Conservation (phyloP, 30 jellyfish, hydroid and myxozoan species). For the Aurelia coerulea region DNA sequence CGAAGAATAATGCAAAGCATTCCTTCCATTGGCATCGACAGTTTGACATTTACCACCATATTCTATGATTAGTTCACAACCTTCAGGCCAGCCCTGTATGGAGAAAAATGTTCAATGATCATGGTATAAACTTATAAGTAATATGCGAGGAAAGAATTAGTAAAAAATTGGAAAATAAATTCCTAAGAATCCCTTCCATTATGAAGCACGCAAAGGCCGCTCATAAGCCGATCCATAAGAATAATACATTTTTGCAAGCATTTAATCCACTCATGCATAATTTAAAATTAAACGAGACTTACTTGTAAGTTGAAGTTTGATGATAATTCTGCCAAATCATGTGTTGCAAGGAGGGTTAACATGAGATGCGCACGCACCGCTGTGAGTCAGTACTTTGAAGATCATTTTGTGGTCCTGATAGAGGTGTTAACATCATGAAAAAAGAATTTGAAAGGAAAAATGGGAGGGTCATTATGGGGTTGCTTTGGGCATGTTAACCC, state of each 20-base stretch:
- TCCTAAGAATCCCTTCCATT: too few species aligned
- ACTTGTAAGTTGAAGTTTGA: slow-evolving; percentile 74
- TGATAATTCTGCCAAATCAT: slow-evolving; percentile 58
- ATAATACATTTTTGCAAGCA: too few species aligned
- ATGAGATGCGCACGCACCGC: slow-evolving; percentile 54
- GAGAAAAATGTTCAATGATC: neutral
- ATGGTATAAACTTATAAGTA: neutral
- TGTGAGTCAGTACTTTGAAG: slow-evolving; percentile 38
- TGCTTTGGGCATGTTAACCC: slow-evolving; percentile 49
- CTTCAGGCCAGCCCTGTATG: slow-evolving; percentile 63
- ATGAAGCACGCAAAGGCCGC: too few species aligned
- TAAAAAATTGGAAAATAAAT: too few species aligned
- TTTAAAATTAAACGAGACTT: slow-evolving; percentile 66
- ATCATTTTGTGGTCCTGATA: slow-evolving; percentile 57
- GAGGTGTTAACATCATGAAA: slow-evolving; percentile 3
- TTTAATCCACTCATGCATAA: too few species aligned
- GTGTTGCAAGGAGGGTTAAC: slow-evolving; percentile 33
- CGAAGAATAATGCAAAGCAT: slow-evolving; percentile 50
- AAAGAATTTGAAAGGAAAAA: neutral
- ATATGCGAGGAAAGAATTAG: too few species aligned
- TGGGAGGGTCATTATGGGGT: slow-evolving; percentile 20
- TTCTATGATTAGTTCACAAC: slow-evolving; percentile 32
- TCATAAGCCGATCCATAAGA: too few species aligned
- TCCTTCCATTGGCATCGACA: slow-evolving; percentile 43
- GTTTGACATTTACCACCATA: slow-evolving; percentile 32